phyloP scores from a whole-genome alignment of 2,888 invertebrate genomes.

The Mythimna lalbum region DNA sequence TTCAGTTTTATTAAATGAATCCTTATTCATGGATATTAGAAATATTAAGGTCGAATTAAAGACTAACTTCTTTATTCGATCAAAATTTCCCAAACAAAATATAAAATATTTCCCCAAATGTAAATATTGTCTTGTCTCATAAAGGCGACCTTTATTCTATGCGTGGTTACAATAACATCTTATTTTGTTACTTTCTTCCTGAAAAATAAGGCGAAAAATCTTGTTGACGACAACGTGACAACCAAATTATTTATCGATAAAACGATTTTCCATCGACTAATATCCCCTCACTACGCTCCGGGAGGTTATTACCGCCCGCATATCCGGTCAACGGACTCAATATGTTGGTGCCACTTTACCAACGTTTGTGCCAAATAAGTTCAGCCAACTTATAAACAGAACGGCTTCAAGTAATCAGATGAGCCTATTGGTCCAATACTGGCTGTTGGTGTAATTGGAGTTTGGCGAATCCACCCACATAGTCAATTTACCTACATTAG shows the following conservation, averaged over 20 bases:
- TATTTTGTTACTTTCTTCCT: slow-evolving; percentile 3
- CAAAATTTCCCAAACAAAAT: not conserved
- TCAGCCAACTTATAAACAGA: slow-evolving; percentile 14
- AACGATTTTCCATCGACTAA: slow-evolving; percentile 61
- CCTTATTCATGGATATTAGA: not conserved
- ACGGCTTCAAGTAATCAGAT: slow-evolving; percentile 1
- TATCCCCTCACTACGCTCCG: slow-evolving; percentile 66
- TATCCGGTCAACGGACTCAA: slow-evolving; percentile 72
- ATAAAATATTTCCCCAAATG: not conserved
- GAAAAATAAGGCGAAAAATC: not conserved
- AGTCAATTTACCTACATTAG: slow-evolving; percentile 31
- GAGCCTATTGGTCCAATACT: slow-evolving; percentile 48
- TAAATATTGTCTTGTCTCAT: not conserved
- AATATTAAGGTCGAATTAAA: too few species aligned
- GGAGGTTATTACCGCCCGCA: slow-evolving; percentile 74
- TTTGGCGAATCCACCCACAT: slow-evolving; percentile 36
- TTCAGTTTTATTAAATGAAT: not conserved
- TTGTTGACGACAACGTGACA: slow-evolving; percentile 17
- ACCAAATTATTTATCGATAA: slow-evolving; percentile 61
- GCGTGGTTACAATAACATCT: not conserved
- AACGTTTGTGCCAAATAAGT: slow-evolving; percentile 44
- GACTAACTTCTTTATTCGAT: not conserved
- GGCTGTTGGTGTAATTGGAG: slow-evolving; percentile 29
- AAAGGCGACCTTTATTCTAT: not conserved
- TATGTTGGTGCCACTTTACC: slow-evolving; percentile 41